phyloP scores from a whole-genome alignment of 2,113 vertebrate species.

The Saccopteryx bilineata region DNA sequence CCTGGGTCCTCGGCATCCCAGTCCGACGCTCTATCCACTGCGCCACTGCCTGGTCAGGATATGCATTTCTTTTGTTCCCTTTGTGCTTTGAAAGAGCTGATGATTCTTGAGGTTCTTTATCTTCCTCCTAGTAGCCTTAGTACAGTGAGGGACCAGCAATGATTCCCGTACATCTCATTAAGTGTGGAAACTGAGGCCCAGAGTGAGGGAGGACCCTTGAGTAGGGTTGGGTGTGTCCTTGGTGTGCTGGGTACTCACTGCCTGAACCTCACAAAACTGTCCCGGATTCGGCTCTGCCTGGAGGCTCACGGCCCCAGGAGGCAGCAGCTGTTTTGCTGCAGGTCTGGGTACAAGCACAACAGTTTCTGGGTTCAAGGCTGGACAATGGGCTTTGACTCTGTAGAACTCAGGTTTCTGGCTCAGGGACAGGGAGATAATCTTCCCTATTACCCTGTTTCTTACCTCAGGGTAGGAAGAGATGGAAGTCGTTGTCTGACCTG shows the following conservation, averaged over 20 bases:
- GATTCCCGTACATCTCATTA: not conserved
- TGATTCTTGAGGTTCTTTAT: not conserved
- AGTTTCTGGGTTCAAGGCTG: not conserved
- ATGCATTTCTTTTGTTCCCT: not conserved
- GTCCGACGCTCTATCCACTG: too few species aligned
- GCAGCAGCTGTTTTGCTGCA: not conserved
- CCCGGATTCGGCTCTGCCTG: not conserved
- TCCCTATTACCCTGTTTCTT: not conserved
- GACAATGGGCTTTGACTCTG: not conserved
- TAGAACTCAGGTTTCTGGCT: not conserved
- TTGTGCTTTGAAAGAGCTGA: not conserved
- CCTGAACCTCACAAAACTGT: not conserved
- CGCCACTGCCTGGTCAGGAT: too few species aligned
- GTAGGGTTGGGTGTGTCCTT: not conserved
- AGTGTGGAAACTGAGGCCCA: conserved; percentile 1
- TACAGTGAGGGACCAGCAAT: not conserved
- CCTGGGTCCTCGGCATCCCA: too few species aligned
- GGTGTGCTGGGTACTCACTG: not conserved
- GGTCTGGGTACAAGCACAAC: not conserved
- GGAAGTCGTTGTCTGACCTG: too few species aligned
- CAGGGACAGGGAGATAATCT: not conserved
- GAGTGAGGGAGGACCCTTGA: not conserved
- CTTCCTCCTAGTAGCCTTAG: not conserved
- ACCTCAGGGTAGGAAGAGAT: not conserved
- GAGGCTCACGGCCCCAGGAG: not conserved